Percentiles rank a stretch among this genome's conserved stretches.
phyloP scores from a whole-genome alignment of 2,888 invertebrate genomes.

The Temnothorax rugatulus region DNA sequence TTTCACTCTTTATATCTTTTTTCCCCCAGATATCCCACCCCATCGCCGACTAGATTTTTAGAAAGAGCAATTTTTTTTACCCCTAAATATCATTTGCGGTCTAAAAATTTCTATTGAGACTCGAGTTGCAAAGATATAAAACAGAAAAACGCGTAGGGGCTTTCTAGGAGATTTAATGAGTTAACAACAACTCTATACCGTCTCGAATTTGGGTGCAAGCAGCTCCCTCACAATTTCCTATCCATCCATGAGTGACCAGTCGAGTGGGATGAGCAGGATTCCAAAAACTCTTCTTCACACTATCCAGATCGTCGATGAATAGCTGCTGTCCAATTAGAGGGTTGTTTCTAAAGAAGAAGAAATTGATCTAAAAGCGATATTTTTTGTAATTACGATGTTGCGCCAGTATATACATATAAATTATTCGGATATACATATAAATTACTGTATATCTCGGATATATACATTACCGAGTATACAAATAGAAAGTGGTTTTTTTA shows the following conservation, averaged over 20 bases:
- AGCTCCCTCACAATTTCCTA: not conserved
- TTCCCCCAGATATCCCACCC: too few relatives aligned
- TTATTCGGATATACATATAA: not conserved
- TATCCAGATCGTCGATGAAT: constrained; percentile 8
- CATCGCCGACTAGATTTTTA: too few relatives aligned
- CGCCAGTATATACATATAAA: not conserved
- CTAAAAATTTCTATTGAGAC: not conserved
- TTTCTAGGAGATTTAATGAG: not conserved
- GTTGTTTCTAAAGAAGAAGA: not conserved
- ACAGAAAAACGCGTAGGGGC: not conserved
- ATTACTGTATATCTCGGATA: not conserved
- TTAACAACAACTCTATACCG: not conserved
- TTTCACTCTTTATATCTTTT: too few relatives aligned
- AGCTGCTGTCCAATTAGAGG: not conserved
- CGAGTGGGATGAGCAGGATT: constrained; percentile 21
- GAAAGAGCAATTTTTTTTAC: not conserved
- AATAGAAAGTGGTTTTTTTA: not conserved
- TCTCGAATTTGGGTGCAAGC: not conserved
- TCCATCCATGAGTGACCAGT: constrained; percentile 9
- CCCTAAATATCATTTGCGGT: not conserved
- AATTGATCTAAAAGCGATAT: not conserved
- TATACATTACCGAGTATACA: not conserved
- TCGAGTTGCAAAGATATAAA: not conserved
- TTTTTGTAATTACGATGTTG: not conserved
- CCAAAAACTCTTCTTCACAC: constrained; percentile 3